These are phyloP conservation scores for Augochlorella aurata DNA, from an alignment of 2,888 invertebrate genomes.

Conservation along the genomic window DNA sequence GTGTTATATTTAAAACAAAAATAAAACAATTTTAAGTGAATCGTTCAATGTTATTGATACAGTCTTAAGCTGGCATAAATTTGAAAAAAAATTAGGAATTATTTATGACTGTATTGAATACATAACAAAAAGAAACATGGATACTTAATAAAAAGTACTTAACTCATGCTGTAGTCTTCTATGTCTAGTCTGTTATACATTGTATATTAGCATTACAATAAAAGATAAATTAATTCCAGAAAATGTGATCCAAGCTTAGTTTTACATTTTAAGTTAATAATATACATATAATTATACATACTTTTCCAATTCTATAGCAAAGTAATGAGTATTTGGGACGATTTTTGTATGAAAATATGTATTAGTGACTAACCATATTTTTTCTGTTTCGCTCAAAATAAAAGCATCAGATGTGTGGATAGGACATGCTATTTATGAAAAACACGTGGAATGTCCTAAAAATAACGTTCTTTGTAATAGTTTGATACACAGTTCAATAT, in stretches of 20 bases:
- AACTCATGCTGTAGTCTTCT: not conserved
- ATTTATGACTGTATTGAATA: not conserved
- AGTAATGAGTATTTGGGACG: constrained; percentile 19
- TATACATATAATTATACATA: constrained; percentile 35
- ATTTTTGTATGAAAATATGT: constrained; percentile 28
- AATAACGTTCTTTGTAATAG: constrained; percentile 60
- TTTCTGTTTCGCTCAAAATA: constrained; percentile 58
- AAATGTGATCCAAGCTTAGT: not conserved
- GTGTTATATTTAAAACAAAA: not conserved
- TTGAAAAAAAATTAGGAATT: not conserved
- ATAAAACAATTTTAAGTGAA: not conserved
- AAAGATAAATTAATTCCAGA: not conserved
- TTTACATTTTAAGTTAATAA: constrained; percentile 13
- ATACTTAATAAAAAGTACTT: not conserved
- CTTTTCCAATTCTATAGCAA: constrained; percentile 25
- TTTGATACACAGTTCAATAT: constrained; percentile 19
- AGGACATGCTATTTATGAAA: constrained; percentile 61
- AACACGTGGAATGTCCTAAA: constrained; percentile 59
- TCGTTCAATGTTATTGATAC: not conserved
- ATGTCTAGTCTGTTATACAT: constrained; percentile 1
- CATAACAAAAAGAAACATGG: not conserved
- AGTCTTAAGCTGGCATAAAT: not conserved
- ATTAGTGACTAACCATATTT: constrained; percentile 67
- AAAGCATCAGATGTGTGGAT: constrained; percentile 51
- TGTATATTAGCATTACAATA: not conserved